A percentile compares a stretch with the other conserved stretches of the same genome.
These are phyloP conservation scores for Sycobia sp. DNA, from an alignment of 1,140 invertebrate species.

Conservation along the genomic window DNA sequence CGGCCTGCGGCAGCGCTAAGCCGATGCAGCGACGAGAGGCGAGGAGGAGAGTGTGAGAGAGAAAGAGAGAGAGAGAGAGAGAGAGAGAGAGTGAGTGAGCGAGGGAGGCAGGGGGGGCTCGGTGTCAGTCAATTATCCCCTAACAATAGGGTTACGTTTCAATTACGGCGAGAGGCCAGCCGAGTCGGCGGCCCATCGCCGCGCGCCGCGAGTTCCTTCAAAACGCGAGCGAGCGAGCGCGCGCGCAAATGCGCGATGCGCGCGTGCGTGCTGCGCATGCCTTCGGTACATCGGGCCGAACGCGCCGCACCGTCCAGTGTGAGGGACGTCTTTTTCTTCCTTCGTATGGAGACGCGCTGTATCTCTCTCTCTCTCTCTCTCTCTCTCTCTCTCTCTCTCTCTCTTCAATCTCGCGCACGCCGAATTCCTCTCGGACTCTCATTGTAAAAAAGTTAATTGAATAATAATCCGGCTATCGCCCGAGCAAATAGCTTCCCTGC, in stretches of 20 bases:
- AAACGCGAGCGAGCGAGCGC: no score
- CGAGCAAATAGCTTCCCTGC: slow-evolving; percentile 16
- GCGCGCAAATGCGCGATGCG: no score
- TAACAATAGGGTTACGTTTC: slow-evolving; percentile 60
- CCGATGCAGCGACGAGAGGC: no score
- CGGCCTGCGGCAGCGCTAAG: no score
- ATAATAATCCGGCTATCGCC: slow-evolving; percentile 12
- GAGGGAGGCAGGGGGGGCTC: slow-evolving; percentile 35
- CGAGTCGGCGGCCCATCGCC: background rate
- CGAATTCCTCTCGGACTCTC: background rate
- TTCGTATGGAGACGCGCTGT: no score
- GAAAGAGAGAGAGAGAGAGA: no score
- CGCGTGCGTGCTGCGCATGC: background rate
- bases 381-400: no score
- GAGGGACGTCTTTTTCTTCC: slow-evolving; percentile 13
- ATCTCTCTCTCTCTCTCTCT: no score
- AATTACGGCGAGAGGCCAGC: slow-evolving; percentile 46
- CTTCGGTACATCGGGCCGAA: background rate
- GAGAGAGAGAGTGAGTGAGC: no score
- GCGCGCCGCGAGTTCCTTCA: no score
- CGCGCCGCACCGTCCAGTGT: background rate
- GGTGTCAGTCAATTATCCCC: slow-evolving; percentile 56
- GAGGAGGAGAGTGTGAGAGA: no score
- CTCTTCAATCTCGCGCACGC: background rate
- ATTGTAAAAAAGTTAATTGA: slow-evolving; percentile 23